Evolutionary conservation across 2,888 invertebrate species (phyloP), one percentile per base, ranked within the genome.

Genomic region (Catocala sponsa): DNA sequence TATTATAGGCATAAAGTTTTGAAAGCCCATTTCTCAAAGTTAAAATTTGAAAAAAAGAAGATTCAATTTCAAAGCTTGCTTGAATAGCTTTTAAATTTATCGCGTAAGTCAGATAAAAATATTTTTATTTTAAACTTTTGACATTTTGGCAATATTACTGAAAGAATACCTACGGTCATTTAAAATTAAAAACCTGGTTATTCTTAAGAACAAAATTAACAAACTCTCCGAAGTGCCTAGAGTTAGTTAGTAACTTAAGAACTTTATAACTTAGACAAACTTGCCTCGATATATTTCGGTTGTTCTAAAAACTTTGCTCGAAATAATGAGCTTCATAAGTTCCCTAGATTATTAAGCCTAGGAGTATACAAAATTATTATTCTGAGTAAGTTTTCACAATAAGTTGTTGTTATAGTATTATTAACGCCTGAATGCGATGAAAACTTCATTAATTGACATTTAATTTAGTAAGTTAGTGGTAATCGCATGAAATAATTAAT

Each of bases 181-280:
- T 32, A 1, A 47, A 50, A 55, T 50, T 51, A 48, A 61, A 57
- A 64, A 25, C 32, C 42, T 46, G n/a, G 52, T 47, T 48, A 64
- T 64, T 61, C 25, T 9, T 13, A 47, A 41, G 7, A 68, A 13
- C 13, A 51, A 38, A 68, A 9, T 61, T 63, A n/a, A 7, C n/a
- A 48, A 53, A 55, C 46, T 53, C 60, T 51, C 59, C 11, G 12
- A 48, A 49, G 53, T 65, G 55, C 48, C 59, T n/a, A 7, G 12
- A 59, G 53, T 68, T 54, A 54, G 53, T 59, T 55, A 38, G 15
- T 10, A 60, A 60, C 57, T 68, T 55, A 10, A 50, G 6, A 57
- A 63, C 44, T 68, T 46, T 10, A 33, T 11, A 62, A 58, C 52
- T 55, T 62, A 43, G 48, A 41, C 11, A 25, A 59, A 71, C 46